Evolutionary conservation across 2,888 invertebrate species (phyloP), one percentile per base, ranked within the genome.

Genomic region (Adela reaumurella): DNA sequence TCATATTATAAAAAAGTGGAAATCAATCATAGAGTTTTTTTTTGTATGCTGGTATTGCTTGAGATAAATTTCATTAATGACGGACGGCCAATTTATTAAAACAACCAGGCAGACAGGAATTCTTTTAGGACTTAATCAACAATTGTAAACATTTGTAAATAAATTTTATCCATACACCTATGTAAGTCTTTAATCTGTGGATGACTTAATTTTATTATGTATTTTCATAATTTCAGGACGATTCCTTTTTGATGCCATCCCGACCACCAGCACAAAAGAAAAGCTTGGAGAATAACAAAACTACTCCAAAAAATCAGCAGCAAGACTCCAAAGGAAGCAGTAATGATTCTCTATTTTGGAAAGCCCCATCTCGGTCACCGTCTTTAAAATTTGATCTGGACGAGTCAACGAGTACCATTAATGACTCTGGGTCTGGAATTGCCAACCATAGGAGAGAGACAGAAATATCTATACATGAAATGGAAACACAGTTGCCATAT

Each of bases 211-310:
- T n/a, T n/a, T n/a, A n/a, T n/a, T n/a, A n/a, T n/a, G n/a, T n/a
- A 24, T 24, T 24, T n/a, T 28, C 24, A 43, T 16, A 17, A 6
- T 73, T 68, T 19, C 65, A 77, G 77, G 77, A 78, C 48, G 74
- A 74, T 46, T 76, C 77, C 1, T 68, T 71, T 52, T 58, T 70
- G 49, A 60, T 59, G 43, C 60, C 66, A 48, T 67, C 71, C 51
- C 71, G 72, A 55, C 58, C 62, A 55, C 49, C 53, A 14, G 50
- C 58, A 51, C 57, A 57, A 49, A 24, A 24, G 8, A 24, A 24
- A 8, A 24, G 24, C 24, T 8, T 6, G 5, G 24, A 8, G 8
- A 24, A 24, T 24, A 24, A 8, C 8, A 24, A 24, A 6, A 24
- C 24, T 8, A 62, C 61, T 53, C 58, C 67, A 11, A 65, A 59